phyloP scores from a whole-genome alignment of 1,140 invertebrate species.

The Neuroterus valhalla region DNA sequence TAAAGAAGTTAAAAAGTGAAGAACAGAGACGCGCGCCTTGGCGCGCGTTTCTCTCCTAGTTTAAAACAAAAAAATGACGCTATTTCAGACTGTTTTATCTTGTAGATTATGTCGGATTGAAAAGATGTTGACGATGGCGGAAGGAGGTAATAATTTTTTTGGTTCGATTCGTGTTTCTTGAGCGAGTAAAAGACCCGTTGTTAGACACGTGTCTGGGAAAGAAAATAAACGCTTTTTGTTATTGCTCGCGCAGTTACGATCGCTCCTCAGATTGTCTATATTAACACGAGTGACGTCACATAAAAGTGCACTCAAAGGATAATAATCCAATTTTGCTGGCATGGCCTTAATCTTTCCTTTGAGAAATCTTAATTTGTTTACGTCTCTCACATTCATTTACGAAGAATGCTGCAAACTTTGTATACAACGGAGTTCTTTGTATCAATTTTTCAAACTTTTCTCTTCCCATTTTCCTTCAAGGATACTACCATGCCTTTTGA shows the following conservation, averaged over 20 bases:
- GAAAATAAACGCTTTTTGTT: constrained; percentile 9
- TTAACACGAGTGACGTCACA: constrained; percentile 7
- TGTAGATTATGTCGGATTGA: too few species aligned
- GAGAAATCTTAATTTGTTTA: constrained; percentile 4
- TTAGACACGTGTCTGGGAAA: constrained; percentile 7
- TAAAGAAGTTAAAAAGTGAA: too few species aligned
- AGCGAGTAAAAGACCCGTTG: background rate
- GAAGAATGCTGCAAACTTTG: background rate
- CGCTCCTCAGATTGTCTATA: constrained; percentile 1
- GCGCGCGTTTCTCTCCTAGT: too few species aligned
- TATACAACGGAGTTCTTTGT: background rate
- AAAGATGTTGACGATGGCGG: too few species aligned
- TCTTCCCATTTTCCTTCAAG: background rate
- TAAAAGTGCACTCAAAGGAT: constrained; percentile 25
- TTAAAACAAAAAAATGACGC: too few species aligned
- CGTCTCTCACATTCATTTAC: background rate
- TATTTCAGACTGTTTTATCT: too few species aligned
- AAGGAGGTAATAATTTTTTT: background rate
- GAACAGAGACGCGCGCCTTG: too few species aligned
- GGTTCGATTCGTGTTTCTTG: background rate
- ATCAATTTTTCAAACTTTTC: background rate
- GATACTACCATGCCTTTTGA: background rate
- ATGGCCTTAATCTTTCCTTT: constrained; percentile 8
- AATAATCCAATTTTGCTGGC: constrained; percentile 11
- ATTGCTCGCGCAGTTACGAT: background rate